phyloP scores from a whole-genome alignment of 2,888 invertebrate species.

The Coelogynopora nodosa region DNA sequence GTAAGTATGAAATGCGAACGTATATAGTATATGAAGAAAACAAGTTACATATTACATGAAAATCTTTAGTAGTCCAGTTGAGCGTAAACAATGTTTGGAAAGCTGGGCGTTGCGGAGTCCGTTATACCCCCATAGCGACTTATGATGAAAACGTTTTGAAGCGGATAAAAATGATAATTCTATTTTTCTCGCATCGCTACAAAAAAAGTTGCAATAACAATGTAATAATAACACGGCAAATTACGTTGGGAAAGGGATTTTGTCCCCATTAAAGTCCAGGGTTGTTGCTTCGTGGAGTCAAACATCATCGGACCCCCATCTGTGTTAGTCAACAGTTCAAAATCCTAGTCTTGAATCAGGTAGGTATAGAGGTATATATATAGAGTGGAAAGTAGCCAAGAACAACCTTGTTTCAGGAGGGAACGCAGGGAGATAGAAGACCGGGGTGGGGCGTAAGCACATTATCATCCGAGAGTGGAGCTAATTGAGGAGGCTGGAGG shows the following conservation, averaged over 20 bases:
- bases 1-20: no score
- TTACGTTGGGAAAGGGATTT: not conserved
- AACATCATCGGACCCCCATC: not conserved
- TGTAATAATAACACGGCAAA: not conserved
- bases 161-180: not conserved
- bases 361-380: no score
- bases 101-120: not conserved
- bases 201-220: not conserved
- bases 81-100: not conserved
- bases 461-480: not conserved
- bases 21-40: no score
- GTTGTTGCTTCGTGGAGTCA: constrained; percentile 5
- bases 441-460: not conserved
- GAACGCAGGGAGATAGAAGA: no score
- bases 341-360: not conserved
- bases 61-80: not conserved
- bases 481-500: constrained; percentile 12
- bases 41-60: no score
- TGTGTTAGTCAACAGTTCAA: not conserved
- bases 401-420: no score
- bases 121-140: not conserved
- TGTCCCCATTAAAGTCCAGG: not conserved
- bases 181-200: not conserved
- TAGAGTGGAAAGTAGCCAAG: no score
- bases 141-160: not conserved